These are phyloP conservation scores for Tryphoninae sp. DNA, from an alignment of 2,888 invertebrate species.

Conservation along the genomic window DNA sequence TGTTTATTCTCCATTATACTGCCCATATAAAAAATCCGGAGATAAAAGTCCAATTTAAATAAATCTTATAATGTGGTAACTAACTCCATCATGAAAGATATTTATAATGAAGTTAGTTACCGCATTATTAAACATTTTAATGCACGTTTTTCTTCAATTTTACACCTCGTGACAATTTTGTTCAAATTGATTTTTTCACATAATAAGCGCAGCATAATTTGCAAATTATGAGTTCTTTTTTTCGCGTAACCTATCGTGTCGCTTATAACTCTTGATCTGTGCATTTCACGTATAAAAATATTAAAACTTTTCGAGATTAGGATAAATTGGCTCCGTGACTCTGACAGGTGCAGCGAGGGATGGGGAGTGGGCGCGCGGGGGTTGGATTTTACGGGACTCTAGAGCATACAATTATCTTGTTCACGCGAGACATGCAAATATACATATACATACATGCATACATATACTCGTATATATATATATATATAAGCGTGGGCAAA, in stretches of 20 bases:
- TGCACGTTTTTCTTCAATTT: too few species aligned
- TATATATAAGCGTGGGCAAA: constrained; percentile 32
- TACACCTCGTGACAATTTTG: too few species aligned
- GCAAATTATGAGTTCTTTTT: background rate
- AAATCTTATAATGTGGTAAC: too few species aligned
- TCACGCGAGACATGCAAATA: constrained; percentile 69
- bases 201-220: too few species aligned
- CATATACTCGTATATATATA: background rate
- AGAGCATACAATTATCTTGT: constrained; percentile 72
- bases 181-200: too few species aligned
- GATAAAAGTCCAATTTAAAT: too few species aligned
- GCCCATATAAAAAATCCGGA: too few species aligned
- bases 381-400: constrained; percentile 36
- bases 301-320: constrained; percentile 41
- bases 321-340: constrained; percentile 48
- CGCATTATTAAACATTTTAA: too few species aligned
- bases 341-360: constrained; percentile 55
- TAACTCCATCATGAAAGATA: too few species aligned
- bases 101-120: too few species aligned
- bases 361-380: background rate
- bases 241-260: constrained; percentile 11
- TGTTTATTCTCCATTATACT: too few species aligned
- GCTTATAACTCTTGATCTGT: constrained; percentile 45
- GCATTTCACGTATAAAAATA: constrained; percentile 48
- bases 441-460: constrained; percentile 14